Conservation (phyloP, 2,797 vertebrate genomes). For the Pseudomugil tenellus region DNA sequence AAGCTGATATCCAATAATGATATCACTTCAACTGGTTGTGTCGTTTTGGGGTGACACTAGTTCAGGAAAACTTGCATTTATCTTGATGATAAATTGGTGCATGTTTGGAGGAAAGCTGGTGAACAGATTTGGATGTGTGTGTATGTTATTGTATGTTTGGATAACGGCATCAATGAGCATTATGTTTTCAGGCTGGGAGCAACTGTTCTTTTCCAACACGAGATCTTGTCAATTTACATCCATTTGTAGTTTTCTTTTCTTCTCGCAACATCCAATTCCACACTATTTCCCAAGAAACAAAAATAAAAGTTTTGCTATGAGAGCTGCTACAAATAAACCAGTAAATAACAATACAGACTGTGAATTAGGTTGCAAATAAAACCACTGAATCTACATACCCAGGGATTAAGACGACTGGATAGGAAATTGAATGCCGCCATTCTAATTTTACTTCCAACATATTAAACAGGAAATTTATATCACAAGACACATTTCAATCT, state of each 20-base stretch:
- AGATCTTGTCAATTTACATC: slow-evolving; percentile 70
- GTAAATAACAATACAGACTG: slow-evolving; percentile 32
- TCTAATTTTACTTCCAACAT: slow-evolving; percentile 27
- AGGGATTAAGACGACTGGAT: slow-evolving; percentile 17
- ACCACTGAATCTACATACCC: slow-evolving; percentile 15
- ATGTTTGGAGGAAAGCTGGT: slow-evolving; percentile 67
- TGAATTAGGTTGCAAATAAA: slow-evolving; percentile 46
- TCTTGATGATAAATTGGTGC: slow-evolving; percentile 73
- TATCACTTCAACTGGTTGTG: slow-evolving; percentile 62
- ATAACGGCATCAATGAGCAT: slow-evolving; percentile 24
- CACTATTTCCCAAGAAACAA: slow-evolving; percentile 43
- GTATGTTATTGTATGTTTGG: slow-evolving; percentile 35
- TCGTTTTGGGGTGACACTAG: slow-evolving; percentile 58
- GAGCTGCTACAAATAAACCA: slow-evolving; percentile 15
- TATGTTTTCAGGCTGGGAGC: slow-evolving; percentile 49
- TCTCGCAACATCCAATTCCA: slow-evolving; percentile 51
- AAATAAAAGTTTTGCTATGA: slow-evolving; percentile 34
- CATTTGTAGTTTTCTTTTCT: slow-evolving; percentile 57
- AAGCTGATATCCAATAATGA: slow-evolving; percentile 66
- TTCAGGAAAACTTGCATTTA: slow-evolving; percentile 68
- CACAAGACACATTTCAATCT: slow-evolving; percentile 3
- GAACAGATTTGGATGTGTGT: slow-evolving; percentile 37
- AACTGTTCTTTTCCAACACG: slow-evolving; percentile 52
- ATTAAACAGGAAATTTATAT: slow-evolving; percentile 23
- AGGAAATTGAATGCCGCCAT: slow-evolving; percentile 17